These are phyloP conservation scores for Tenthredo distinguenda DNA, from an alignment of 2,888 invertebrate genomes.

Conservation along the genomic window DNA sequence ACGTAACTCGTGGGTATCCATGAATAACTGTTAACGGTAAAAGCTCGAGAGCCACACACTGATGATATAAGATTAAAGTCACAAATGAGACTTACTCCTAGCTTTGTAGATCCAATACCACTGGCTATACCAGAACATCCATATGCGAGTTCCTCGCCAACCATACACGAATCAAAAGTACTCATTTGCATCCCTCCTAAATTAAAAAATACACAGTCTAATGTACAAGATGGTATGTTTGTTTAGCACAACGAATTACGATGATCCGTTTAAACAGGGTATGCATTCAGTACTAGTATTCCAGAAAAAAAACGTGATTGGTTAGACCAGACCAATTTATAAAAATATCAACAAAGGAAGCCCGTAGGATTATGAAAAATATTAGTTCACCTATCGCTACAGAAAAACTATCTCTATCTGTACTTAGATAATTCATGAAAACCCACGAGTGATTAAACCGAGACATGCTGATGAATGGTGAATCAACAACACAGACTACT, in stretches of 20 bases:
- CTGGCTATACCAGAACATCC: slow-evolving; percentile 83
- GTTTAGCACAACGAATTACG: background rate
- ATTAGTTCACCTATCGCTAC: background rate
- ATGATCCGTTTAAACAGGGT: background rate
- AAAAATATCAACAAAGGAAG: background rate
- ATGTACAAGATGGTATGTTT: background rate
- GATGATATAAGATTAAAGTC: background rate
- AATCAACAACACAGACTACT: background rate
- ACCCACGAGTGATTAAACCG: background rate
- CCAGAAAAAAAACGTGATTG: background rate
- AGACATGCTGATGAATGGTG: background rate
- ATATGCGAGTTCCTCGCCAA: slow-evolving; percentile 83
- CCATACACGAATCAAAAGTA: slow-evolving; percentile 80
- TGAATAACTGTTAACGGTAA: background rate
- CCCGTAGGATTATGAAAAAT: background rate
- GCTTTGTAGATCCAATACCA: slow-evolving; percentile 79
- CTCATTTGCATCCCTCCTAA: slow-evolving; percentile 80
- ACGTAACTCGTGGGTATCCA: background rate
- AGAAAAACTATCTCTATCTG: background rate
- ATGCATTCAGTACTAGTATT: background rate
- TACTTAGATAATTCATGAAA: background rate
- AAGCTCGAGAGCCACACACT: slow-evolving; percentile 6
- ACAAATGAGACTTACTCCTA: slow-evolving; percentile 70
- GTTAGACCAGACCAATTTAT: background rate
- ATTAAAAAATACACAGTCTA: slow-evolving; percentile 69